Evolutionary conservation across 2,888 invertebrate species (phyloP), one percentile per base, ranked within the genome.

Genomic region (Poecilobothrus nobilitatus): DNA sequence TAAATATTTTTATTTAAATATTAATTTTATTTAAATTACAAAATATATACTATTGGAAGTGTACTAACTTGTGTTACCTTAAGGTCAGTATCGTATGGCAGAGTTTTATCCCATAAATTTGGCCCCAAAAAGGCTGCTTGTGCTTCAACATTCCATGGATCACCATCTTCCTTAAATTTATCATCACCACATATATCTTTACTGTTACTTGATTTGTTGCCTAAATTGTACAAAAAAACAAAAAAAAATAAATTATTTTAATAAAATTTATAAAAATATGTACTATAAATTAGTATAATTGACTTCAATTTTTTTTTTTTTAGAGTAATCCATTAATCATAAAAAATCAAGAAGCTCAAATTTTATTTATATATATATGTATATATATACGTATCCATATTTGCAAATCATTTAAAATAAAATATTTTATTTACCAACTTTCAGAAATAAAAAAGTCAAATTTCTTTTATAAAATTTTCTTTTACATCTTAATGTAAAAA

Each of bases 61-160:
- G 68, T 85, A 85, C 84, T 86, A 86, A 87, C 86, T 86, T 86
- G 85, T 83, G 86, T 86, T 89, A 94, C 94, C 91, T 95, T 95
- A 87, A 96, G 92, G 88, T 95, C 94, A 82, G 93, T 91, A 84
- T 94, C 94, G 82, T 94, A 94, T 77, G 91, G 90, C 79, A 91
- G 86, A 76, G 94, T 92, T 84, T 95, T 95, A 84, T 96, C 95
- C 96, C 96, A 97, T 73, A 97, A 86, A 83, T 93, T 95, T 74
- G 96, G 95, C 73, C 96, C 96, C 77, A 97, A 89, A 86, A 96
- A 96, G 81, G 96, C 96, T 75, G 95, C 92, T 83, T 94, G 94
- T 80, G 93, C 94, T 85, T 95, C 94, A 79, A 91, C 90, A 79
- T 89, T 89, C 92, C 94, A 93, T 74, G 93, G 86, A 84, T 91